Base-by-base conservation (phyloP, 2,888 invertebrate species). In the Aphrophora alni region DNA sequence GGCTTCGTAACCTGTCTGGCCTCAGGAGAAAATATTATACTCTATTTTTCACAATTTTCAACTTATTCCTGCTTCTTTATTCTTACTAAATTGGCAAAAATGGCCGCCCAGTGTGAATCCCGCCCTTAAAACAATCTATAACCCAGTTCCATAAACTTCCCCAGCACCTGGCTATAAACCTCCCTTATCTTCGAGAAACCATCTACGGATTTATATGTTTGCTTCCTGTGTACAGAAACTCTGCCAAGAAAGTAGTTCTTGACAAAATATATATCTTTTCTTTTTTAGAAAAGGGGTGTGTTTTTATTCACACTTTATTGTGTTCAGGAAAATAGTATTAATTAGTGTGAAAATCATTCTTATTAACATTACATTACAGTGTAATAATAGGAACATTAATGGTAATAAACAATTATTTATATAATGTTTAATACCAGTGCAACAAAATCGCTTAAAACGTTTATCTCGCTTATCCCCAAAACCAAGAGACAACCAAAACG, bases 41-140 rank as follows among this genome's bases (percentile, higher is more conserved):
- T 59, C 59, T 59, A 59, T 59, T 59, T 59, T 44, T 33, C 44
- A 10, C 44, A 10, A 44, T 44, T 44, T 44, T 59, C 14, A 5
- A 59, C 5, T 14, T 59, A 3, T 44, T 44, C 21, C 21, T 59
- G 21, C 21, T 59, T 21, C 21, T 59, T 59, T 59, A 59, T 59
- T 59, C 59, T 59, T 59, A 59, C 21, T 59, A 59, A 59, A 59
- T 59, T 59, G 59, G 59, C 59, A 59, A 59, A 59, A 59, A 59
- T 21, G 59, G 59, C 59, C 59, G 59, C 59, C 59, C 59, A 21
- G 59, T 21, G 59, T 21, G 59, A 59, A 59, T 59, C 21, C 59
- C 59, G 21, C 59, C 59, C 59, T 59, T 59, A 59, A 59, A 59
- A 59, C 59, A 59, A 59, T 59, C 59, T 59, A 59, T 59, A 59